Evolutionary conservation across 2,888 invertebrate genomes (phyloP).

Genomic region (Dryococelus australis): DNA sequence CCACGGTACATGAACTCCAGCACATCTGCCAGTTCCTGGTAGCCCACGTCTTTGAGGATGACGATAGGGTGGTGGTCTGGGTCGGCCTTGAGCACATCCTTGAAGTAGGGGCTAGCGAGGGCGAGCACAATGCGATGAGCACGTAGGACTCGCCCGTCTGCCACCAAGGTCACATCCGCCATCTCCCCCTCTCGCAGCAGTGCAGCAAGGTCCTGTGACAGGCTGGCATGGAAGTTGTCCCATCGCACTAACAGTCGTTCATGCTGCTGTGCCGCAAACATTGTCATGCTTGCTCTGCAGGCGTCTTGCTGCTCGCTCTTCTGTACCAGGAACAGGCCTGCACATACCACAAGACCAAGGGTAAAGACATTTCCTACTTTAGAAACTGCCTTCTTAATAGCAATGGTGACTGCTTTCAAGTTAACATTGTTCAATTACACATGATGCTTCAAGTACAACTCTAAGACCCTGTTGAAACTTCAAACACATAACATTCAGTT

Average conservation of each 20-base stretch:
- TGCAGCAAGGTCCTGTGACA: slow-evolving; percentile 75
- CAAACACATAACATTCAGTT: too few species aligned
- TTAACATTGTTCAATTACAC: too few species aligned
- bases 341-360: too few species aligned
- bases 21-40: slow-evolving; percentile 72
- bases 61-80: slow-evolving; percentile 59
- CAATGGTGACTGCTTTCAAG: too few species aligned
- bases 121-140: slow-evolving; percentile 81
- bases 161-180: slow-evolving; percentile 79
- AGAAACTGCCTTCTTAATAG: too few species aligned
- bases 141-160: slow-evolving; percentile 77
- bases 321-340: too few species aligned
- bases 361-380: too few species aligned
- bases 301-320: too few species aligned
- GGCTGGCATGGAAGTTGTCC: slow-evolving; percentile 81
- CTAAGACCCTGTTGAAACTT: too few species aligned
- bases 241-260: slow-evolving; percentile 79
- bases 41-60: slow-evolving; percentile 75
- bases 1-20: slow-evolving; percentile 78
- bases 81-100: slow-evolving; percentile 73
- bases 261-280: not conserved
- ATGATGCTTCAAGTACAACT: too few species aligned
- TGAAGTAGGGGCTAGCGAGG: slow-evolving; percentile 81
- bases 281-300: too few species aligned
- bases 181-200: slow-evolving; percentile 75